These are phyloP conservation scores for Ctenodactylus gundi DNA, from an alignment of 2,113 vertebrate species.

Conservation along the genomic window DNA sequence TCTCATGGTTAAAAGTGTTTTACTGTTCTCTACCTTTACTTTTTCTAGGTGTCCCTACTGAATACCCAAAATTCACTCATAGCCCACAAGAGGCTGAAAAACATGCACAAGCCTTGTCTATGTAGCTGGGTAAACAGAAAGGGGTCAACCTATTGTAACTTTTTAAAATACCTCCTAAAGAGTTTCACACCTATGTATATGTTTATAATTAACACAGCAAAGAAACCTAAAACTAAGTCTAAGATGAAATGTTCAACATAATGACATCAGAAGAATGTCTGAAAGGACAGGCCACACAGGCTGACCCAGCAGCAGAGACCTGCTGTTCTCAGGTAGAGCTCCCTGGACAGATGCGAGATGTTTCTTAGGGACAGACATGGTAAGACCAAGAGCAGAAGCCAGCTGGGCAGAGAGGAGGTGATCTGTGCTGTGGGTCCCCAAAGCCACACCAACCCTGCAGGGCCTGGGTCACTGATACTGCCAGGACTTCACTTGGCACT, in stretches of 20 bases:
- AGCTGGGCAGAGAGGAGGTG: not conserved
- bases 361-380: not conserved
- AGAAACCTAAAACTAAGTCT: not conserved
- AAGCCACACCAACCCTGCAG: not conserved
- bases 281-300: not conserved
- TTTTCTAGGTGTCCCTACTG: not conserved
- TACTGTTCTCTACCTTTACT: not conserved
- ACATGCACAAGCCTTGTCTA: not conserved
- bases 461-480: not conserved
- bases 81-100: not conserved
- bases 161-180: not conserved
- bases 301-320: not conserved
- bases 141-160: not conserved
- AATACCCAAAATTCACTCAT: not conserved
- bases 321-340: no score
- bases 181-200: not conserved
- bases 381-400: not conserved
- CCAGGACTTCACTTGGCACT: not conserved
- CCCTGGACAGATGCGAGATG: no score
- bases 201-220: not conserved
- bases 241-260: not conserved
- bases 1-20: not conserved
- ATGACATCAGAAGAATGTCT: not conserved
- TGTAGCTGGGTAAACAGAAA: not conserved
- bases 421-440: not conserved